These are phyloP conservation scores for Malurus elegans DNA, from an alignment of 2,113 vertebrate species.

Conservation along the genomic window DNA sequence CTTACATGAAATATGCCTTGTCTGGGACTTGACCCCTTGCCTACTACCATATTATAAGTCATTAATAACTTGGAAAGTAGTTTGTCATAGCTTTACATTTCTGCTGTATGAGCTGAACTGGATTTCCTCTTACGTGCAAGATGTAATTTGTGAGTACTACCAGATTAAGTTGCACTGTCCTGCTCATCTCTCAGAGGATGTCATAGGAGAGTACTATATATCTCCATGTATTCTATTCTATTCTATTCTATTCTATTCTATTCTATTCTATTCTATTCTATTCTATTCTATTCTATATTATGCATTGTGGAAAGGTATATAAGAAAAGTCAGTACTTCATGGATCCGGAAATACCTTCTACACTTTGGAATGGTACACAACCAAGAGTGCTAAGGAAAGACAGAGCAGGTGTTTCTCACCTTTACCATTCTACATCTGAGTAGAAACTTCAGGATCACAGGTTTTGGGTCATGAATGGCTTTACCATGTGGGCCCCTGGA, in stretches of 20 bases:
- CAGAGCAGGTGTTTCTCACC: not conserved
- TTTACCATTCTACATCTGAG: not conserved
- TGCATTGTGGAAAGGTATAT: not conserved
- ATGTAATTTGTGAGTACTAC: not conserved
- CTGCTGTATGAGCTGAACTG: not conserved
- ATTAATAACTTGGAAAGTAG: not conserved
- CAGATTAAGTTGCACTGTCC: not conserved
- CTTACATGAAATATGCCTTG: not conserved
- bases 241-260: not conserved
- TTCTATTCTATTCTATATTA: fast-evolving
- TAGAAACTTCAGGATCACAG: not conserved
- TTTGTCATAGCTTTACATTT: not conserved
- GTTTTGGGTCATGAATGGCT: not conserved
- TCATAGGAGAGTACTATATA: not conserved
- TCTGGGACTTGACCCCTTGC: not conserved
- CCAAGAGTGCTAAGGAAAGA: not conserved
- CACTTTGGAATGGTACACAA: not conserved
- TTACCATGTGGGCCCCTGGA: not conserved
- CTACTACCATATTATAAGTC: not conserved
- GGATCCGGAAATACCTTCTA: not conserved
- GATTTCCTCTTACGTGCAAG: not conserved
- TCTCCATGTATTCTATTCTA: not conserved
- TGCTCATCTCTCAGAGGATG: not conserved
- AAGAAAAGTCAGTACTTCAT: not conserved
- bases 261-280: too few relatives aligned